Base-by-base conservation (phyloP, 2,797 vertebrate species). In the Muraenolepis orangiensis region DNA sequence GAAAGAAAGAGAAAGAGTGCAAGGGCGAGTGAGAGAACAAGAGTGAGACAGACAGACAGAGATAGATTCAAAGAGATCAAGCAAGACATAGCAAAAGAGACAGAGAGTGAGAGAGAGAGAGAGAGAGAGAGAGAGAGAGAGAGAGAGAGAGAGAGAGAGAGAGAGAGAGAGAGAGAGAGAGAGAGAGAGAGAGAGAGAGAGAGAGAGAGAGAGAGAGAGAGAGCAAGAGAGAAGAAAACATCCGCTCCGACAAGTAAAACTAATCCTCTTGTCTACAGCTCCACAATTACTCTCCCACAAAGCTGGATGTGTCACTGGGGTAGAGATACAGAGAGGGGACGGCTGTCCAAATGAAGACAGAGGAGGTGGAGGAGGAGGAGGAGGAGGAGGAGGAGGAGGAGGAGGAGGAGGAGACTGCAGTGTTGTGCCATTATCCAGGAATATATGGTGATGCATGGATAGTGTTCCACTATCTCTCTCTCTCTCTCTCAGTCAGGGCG, bases 281-380 rank as follows among this genome's bases (percentile, higher is more conserved):
- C 36, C 70, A 26, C 70, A 71, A 23, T 28, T 29, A 71, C 36
- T 34, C 69, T 34, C 69, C 11, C 69, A 23, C 69, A 23, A 11
- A 8, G 18, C 69, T 71, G 31, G 31, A 30, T 10, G 31, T 34
- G 31, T 36, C 31, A 34, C 32, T 20, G 69, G 34, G 4, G 12
- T 32, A 20, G 26, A 31, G 18, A 69, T 30, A 68, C 28, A 69
- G 28, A 32, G 29, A 40, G 69, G 40, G 32, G 34, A 23, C 34
- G 36, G 23, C 51, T 57, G 51, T 57, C 51, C 51, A 57, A 57
- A 57, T 57, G 51, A 57, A 57, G 51, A 57, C 3, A 7, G 51
- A 57, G n/a, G 51, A 57, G 11, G 13, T n/a, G 51, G 51, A 57
- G 51, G 51, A 72, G 31, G 29, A 75, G 30, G 82, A 73, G 18